These are phyloP conservation scores for Esox niger DNA, from an alignment of 2,113 vertebrate genomes.

Conservation along the genomic window DNA sequence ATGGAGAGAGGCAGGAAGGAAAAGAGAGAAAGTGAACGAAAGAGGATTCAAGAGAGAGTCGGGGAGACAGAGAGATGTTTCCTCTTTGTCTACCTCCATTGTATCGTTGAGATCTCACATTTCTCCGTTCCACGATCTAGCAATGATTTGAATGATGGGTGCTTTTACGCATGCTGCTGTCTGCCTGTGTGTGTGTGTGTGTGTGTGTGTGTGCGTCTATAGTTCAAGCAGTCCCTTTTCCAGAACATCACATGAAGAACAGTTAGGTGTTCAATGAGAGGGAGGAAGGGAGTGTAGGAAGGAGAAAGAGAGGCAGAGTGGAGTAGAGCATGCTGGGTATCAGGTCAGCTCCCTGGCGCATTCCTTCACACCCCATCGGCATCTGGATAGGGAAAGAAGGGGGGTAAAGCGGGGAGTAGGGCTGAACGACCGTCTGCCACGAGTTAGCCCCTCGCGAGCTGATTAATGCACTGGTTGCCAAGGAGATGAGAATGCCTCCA, in stretches of 20 bases:
- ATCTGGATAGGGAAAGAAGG: slow-evolving; percentile 67
- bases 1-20: not conserved
- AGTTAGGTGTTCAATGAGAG: not conserved
- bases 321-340: slow-evolving; percentile 44
- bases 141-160: not conserved
- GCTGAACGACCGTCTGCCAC: slow-evolving; percentile 42
- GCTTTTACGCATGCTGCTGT: no score
- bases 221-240: no score
- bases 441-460: slow-evolving; percentile 53
- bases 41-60: not conserved
- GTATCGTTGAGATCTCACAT: no score
- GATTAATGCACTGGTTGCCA: slow-evolving; percentile 63
- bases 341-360: slow-evolving; percentile 67
- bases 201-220: no score
- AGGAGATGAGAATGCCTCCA: slow-evolving; percentile 68
- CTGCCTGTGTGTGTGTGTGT: no score
- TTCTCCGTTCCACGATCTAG: no score
- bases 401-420: not conserved
- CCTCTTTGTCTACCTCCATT: no score
- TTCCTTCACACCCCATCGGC: slow-evolving; percentile 82
- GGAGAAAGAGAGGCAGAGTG: slow-evolving; percentile 12
- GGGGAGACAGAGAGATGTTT: not conserved
- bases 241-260: not conserved
- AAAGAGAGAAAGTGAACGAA: not conserved
- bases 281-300: not conserved